Evolutionary conservation across 2,113 vertebrate species (phyloP), one percentile per base, ranked within the genome.

Genomic region (Clarias gariepinus): DNA sequence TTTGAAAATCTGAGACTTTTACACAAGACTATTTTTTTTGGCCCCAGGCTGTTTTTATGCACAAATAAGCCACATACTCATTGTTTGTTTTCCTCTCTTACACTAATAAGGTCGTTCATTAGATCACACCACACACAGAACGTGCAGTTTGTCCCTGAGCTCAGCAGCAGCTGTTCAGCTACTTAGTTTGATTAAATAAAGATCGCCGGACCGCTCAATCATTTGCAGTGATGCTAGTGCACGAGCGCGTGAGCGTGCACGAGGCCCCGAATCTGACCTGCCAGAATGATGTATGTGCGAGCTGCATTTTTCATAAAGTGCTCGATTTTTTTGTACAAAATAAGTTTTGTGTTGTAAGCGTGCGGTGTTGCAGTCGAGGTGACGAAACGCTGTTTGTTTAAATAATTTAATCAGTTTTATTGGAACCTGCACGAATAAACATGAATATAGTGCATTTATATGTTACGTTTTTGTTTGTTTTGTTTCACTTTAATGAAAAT

Each of bases 101-200:
- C 57, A 68, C 81, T 82, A 81, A 84, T 16, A 68, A 11, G 66
- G 23, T 64, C 6, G 68, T 88, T 86, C 55, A 82, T 84, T 85
- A 76, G n/a, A 60, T 41, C 33, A 23, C 71, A 81, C 28, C 30
- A 71, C 28, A 53, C 7, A 28, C 74, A 64, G 61, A 68, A 86
- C 60, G 18, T 83, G 52, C 82, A 71, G 36, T 83, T 58, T 83
- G 79, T 68, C 25, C 76, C 21, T 78, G 61, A 80, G 79, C 28
- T 89, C 53, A 81, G 78, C 57, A 33, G 76, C 88, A 89, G 82
- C 88, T 85, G 82, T 76, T 23, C 69, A 61, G 82, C 69, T 7
- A 57, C 82, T 86, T 58, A 84, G 36, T 84, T 74, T 86, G 81
- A 84, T 86, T 73, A 86, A 76, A 66, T 77, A 84, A 68, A 81